Evolutionary conservation across 2,113 vertebrate species (phyloP), one percentile per base, ranked within the genome.

Genomic region (Eolophus roseicapilla): DNA sequence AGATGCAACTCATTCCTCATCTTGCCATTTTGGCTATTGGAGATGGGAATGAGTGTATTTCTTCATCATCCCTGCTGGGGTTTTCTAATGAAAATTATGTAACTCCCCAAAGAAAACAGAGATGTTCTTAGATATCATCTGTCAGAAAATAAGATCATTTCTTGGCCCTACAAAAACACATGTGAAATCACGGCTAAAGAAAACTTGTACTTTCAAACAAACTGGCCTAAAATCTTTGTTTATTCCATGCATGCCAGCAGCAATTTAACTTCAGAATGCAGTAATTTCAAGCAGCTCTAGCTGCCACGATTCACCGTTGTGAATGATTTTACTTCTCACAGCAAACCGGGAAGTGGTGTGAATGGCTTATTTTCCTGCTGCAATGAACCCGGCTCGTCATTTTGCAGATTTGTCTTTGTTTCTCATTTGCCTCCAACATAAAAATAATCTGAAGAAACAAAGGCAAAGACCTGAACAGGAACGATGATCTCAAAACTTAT

Each of bases 341-440:
- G 96, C 95, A 97, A 97, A 97, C 95, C 13, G 60, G 97, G 96
- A 94, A 98, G 88, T 94, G 91, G 64, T 29, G 23, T 31, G 86
- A 97, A 97, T 91, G 93, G 93, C 81, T 98, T 98, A 74, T 98
- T 97, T 98, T 97, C 97, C 96, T 98, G 98, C 98, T 97, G 95
- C 96, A 81, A 95, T 98, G 98, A 98, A 94, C 97, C 97, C 82
- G 70, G 96, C 97, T 97, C 87, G 64, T 96, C 96, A 87, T 97
- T 98, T 94, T 92, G 70, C 91, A 97, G 92, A 97, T 98, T 97
- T 97, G 96, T 98, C 97, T 98, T 97, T 97, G 96, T 97, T 98
- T 97, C 96, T 97, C 97, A 97, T 98, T 98, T 97, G 93, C 94
- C 93, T 96, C 95, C 75, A 24, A 93, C 91, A 73, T 67, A 97